A percentile compares a stretch with the other conserved stretches of the same genome.
Evolutionary conservation across 92 coral and sea anemone species (phyloP).

Genomic region (Nematostella vectensis): DNA sequence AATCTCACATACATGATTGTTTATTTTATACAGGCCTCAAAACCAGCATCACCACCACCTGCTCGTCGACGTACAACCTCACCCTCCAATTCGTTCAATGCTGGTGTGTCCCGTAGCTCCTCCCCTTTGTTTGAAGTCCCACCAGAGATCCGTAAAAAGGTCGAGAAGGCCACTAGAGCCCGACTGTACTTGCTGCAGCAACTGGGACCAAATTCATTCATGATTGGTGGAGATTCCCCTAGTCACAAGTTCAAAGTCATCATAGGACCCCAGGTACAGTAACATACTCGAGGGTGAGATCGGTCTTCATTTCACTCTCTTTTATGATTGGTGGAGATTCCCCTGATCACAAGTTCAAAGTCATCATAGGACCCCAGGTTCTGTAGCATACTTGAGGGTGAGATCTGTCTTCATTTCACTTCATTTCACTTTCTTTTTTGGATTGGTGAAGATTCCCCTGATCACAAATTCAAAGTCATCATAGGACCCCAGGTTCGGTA

Average conservation of each 20-base stretch:
- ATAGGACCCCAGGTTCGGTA: too few relatives aligned
- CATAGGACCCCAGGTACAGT: conserved; percentile 93
- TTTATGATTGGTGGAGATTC: not conserved
- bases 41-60: conserved; percentile 65
- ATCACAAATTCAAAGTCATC: too few relatives aligned
- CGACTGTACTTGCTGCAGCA: conserved; percentile 91
- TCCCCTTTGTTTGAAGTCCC: conserved; percentile 69
- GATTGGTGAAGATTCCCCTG: too few relatives aligned
- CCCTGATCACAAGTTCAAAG: too few relatives aligned
- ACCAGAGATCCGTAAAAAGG: conserved; percentile 61
- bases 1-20: too few relatives aligned
- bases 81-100: conserved; percentile 63
- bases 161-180: conserved; percentile 87
- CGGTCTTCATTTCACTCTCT: too few relatives aligned
- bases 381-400: too few relatives aligned
- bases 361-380: too few relatives aligned
- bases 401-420: too few relatives aligned
- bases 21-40: conserved; percentile 36
- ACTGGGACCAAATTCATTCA: conserved; percentile 92
- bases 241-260: conserved; percentile 93
- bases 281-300: not conserved
- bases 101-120: conserved; percentile 66
- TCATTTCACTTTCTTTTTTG: too few relatives aligned
- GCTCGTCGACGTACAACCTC: conserved; percentile 72
- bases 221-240: conserved; percentile 98